phyloP scores from a whole-genome alignment of 2,113 vertebrate genomes.

The Opisthocomus hoazin region DNA sequence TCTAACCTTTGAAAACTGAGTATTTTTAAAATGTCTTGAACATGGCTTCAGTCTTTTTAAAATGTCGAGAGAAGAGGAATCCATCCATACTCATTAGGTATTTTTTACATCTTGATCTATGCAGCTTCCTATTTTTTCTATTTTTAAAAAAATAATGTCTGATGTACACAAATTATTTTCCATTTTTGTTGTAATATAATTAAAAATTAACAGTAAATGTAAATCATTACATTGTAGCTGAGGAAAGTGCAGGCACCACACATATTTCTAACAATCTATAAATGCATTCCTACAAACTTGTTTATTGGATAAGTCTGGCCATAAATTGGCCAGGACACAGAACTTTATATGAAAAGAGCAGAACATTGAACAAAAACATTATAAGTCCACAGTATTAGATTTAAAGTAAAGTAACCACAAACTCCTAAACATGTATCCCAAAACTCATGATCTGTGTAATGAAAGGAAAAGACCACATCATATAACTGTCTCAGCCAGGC shows the following conservation, averaged over 20 bases:
- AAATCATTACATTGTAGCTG: constrained; percentile 5
- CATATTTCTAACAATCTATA: constrained; percentile 59
- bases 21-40: not conserved
- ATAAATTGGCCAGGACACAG: constrained; percentile 54
- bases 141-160: not conserved
- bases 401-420: constrained; percentile 48
- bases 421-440: constrained; percentile 43
- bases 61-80: not conserved
- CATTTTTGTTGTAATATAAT: not conserved
- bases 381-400: constrained; percentile 31
- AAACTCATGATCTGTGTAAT: constrained; percentile 50
- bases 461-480: constrained; percentile 52
- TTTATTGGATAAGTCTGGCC: constrained; percentile 56
- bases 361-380: constrained; percentile 33
- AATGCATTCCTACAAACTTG: constrained; percentile 58
- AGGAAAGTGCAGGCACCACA: constrained; percentile 42
- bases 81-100: not conserved
- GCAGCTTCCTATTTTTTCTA: not conserved
- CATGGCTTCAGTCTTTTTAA: not conserved
- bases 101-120: not conserved
- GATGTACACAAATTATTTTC: not conserved
- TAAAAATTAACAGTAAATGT: constrained; percentile 20
- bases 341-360: constrained; percentile 53
- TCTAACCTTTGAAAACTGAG: not conserved
- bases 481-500: constrained; percentile 54